Evolutionary conservation across 2,888 invertebrate genomes (phyloP).

Genomic region (Acholoe squamosa): DNA sequence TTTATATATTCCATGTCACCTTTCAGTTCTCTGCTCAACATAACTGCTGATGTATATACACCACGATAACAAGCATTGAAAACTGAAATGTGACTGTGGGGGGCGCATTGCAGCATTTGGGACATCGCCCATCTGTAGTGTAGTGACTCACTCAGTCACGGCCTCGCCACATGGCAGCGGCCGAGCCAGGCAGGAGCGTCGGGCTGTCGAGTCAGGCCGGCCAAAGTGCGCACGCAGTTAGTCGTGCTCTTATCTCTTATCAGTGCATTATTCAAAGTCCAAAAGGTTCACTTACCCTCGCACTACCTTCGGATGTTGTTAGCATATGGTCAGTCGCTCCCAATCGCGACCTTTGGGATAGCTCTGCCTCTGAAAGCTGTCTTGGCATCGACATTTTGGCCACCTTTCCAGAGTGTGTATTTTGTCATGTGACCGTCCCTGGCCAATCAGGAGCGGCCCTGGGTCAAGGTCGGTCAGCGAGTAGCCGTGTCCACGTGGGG

Average conservation of each 20-base stretch:
- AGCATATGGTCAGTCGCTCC: conserved; percentile 63
- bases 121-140: no score
- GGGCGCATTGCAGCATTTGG: no score
- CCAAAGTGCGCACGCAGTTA: not conserved
- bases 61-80: no score
- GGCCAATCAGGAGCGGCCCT: not conserved
- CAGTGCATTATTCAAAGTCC: not conserved
- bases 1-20: no score
- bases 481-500: conserved; percentile 6
- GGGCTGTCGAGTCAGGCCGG: not conserved
- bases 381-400: conserved; percentile 56
- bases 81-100: no score
- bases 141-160: no score
- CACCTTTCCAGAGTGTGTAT: conserved; percentile 29
- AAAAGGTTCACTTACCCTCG: conserved; percentile 37
- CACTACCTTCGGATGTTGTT: conserved; percentile 54
- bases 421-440: conserved; percentile 16
- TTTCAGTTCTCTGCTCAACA: no score
- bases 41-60: no score
- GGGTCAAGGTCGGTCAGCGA: conserved; percentile 36
- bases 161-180: not conserved
- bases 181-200: no score
- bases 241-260: conserved; percentile 33
- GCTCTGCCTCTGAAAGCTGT: conserved; percentile 64
- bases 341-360: conserved; percentile 60